A percentile compares a stretch with the other conserved stretches of the same genome.
Evolutionary conservation across 2,797 vertebrate species (phyloP).

Genomic region (Salarias fasciatus): DNA sequence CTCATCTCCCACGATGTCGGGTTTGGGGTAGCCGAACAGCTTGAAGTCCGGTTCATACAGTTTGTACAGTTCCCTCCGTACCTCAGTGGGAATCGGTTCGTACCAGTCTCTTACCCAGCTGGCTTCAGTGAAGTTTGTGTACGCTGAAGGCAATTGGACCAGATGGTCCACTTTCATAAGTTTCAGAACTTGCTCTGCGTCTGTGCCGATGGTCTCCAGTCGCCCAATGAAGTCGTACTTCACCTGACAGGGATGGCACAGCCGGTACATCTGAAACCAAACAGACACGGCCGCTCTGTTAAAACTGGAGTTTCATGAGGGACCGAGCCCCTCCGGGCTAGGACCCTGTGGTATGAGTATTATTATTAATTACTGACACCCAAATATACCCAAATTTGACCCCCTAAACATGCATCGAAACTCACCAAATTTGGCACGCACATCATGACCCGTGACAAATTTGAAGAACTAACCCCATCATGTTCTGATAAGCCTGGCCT

Average conservation of each 20-base stretch:
- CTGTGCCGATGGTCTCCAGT: conserved; percentile 92
- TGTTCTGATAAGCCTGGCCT: too few species aligned
- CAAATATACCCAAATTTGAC: too few species aligned
- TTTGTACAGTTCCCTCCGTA: conserved; percentile 90
- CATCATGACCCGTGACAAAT: too few species aligned
- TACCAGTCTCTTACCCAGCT: conserved; percentile 97
- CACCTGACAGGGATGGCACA: conserved; percentile 97
- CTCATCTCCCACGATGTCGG: conserved; percentile 76
- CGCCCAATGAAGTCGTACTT: conserved; percentile 96
- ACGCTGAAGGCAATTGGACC: conserved; percentile 90
- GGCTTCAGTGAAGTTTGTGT: conserved; percentile 89
- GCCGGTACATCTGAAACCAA: conserved; percentile 77
- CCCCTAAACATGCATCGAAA: too few species aligned
- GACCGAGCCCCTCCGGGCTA: too few species aligned
- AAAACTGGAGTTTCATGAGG: too few species aligned
- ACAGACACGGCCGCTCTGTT: not conserved
- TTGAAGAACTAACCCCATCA: too few species aligned
- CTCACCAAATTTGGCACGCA: too few species aligned
- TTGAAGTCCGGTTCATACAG: conserved; percentile 94
- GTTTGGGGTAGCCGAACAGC: conserved; percentile 94
- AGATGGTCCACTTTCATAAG: conserved; percentile 89
- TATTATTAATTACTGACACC: too few species aligned
- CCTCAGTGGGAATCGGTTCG: conserved; percentile 85
- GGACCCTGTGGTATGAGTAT: too few species aligned
- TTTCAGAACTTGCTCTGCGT: conserved; percentile 88